phyloP scores from a whole-genome alignment of 2,113 vertebrate species.

The Brachypteracias leptosomus region DNA sequence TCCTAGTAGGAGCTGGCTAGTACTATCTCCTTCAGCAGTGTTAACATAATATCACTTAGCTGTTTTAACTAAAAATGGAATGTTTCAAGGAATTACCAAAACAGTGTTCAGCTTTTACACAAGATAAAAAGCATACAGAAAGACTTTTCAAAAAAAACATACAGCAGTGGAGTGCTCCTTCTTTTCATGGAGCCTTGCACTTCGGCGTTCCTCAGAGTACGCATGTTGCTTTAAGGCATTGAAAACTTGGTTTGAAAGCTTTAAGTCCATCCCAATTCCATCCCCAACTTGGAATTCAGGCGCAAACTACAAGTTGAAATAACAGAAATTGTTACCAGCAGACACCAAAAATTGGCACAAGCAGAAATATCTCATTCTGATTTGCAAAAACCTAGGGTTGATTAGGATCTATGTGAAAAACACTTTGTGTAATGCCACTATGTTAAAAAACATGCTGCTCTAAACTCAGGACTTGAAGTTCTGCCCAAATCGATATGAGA shows the following conservation, averaged over 20 bases:
- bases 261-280: constrained; percentile 95
- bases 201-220: constrained; percentile 89
- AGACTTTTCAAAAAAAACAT: constrained; percentile 37
- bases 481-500: background rate
- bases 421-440: background rate
- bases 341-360: background rate
- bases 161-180: constrained; percentile 97
- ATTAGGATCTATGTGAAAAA: background rate
- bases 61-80: background rate
- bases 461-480: background rate
- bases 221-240: constrained; percentile 96
- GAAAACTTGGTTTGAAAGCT: constrained; percentile 95
- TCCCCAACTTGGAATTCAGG: constrained; percentile 94
- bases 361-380: background rate
- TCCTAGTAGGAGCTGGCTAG: background rate
- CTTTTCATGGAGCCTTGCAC: constrained; percentile 93
- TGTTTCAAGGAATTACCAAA: background rate
- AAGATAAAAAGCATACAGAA: background rate
- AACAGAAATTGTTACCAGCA: background rate
- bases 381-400: background rate
- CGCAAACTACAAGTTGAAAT: constrained; percentile 81
- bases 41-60: background rate
- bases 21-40: background rate
- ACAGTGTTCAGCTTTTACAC: background rate
- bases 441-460: background rate